Evolutionary conservation across 2,113 vertebrate genomes (phyloP).

Genomic region (Dolichallabes microphthalmus): DNA sequence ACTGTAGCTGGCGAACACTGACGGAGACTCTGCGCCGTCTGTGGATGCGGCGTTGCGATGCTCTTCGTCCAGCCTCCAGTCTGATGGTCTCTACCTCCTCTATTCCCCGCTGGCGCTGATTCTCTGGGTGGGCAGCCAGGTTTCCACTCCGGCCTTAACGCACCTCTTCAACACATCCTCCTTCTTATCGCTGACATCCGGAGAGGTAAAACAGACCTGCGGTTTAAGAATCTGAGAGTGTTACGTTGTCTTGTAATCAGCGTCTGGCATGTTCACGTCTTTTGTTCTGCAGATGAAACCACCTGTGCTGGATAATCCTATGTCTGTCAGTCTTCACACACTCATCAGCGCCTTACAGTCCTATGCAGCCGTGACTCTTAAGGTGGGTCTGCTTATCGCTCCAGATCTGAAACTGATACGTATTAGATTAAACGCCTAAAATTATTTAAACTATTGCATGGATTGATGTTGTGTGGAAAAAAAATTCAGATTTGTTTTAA

Average conservation of each 20-base stretch:
- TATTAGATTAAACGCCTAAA: neutral
- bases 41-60: constrained; percentile 62
- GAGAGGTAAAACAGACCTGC: constrained; percentile 64
- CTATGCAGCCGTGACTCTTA: constrained; percentile 53
- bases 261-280: neutral
- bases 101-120: constrained; percentile 67
- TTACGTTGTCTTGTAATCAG: neutral
- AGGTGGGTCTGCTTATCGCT: constrained; percentile 56
- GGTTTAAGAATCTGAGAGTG: neutral
- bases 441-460: too few species aligned
- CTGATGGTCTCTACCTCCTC: constrained; percentile 65
- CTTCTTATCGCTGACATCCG: constrained; percentile 70
- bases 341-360: constrained; percentile 61
- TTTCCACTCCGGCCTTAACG: constrained; percentile 57
- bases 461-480: too few species aligned
- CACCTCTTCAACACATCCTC: constrained; percentile 69
- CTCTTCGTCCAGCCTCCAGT: constrained; percentile 63
- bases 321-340: constrained; percentile 61
- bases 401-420: neutral
- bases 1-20: constrained; percentile 45
- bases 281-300: constrained; percentile 63
- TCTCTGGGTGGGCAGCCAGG: constrained; percentile 72
- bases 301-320: constrained; percentile 65
- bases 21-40: constrained; percentile 1
- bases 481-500: too few species aligned